Percentiles rank a stretch among this genome's conserved stretches.
Evolutionary conservation across 1,140 invertebrate species (phyloP).

Genomic region (Microvelia longipes): DNA sequence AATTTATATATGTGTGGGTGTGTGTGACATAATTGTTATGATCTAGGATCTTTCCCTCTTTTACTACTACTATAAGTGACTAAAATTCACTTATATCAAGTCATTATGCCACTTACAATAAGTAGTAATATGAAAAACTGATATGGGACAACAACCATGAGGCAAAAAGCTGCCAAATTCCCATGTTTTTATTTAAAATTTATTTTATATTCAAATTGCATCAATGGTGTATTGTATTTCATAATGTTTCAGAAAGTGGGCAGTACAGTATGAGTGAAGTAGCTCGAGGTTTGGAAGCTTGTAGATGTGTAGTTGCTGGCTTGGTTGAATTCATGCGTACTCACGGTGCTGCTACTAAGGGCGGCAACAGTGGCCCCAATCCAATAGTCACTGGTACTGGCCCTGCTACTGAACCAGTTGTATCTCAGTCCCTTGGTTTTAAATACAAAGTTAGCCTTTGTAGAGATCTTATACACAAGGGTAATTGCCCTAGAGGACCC

Average conservation of each 20-base stretch:
- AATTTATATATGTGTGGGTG: no score
- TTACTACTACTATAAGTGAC: background rate
- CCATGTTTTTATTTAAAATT: no score
- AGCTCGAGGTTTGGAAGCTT: conserved; percentile 59
- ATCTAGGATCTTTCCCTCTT: no score
- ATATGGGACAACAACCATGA: no score
- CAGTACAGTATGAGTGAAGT: conserved; percentile 54
- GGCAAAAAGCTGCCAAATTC: no score
- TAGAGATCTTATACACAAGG: conserved; percentile 57
- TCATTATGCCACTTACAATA: no score
- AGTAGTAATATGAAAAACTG: no score
- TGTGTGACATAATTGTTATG: no score
- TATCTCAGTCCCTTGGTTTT: conserved; percentile 18
- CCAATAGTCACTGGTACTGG: conserved; percentile 35
- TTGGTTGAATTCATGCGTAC: conserved; percentile 72
- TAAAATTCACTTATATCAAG: background rate
- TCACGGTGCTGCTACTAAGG: conserved; percentile 32
- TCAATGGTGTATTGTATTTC: no score
- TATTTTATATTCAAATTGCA: no score
- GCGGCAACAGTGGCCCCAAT: conserved; percentile 8
- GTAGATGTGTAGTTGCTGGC: conserved; percentile 64
- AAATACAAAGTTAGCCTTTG: conserved; percentile 89
- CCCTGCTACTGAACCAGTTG: background rate
- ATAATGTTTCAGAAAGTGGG: conserved; percentile 47
- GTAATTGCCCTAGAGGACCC: conserved; percentile 66